phyloP scores from a whole-genome alignment of 2,113 vertebrate genomes.

The Microtus pennsylvanicus region DNA sequence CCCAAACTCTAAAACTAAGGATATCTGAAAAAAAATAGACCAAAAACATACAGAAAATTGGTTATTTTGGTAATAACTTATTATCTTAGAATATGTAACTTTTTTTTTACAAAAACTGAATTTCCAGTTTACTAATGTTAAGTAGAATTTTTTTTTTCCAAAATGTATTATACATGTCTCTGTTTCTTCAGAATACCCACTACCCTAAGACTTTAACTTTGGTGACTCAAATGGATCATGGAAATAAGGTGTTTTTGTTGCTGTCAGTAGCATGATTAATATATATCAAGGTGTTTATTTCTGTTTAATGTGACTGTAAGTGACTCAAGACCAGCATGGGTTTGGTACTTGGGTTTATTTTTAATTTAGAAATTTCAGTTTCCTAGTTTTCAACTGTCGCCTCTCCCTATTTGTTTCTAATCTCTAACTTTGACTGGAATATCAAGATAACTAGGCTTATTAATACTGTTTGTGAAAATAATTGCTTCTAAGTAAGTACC shows the following conservation, averaged over 20 bases:
- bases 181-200: background rate
- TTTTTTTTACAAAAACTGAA: background rate
- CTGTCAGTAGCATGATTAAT: background rate
- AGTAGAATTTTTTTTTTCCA: background rate
- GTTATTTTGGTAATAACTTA: background rate
- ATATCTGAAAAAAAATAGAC: background rate
- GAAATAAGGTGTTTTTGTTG: background rate
- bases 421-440: conserved; percentile 1
- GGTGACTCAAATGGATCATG: background rate
- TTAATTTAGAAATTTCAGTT: conserved; percentile 46
- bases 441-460: background rate
- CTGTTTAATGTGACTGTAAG: background rate
- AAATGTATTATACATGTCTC: background rate
- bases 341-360: background rate
- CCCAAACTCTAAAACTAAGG: background rate
- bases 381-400: conserved; percentile 38
- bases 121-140: background rate
- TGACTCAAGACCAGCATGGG: background rate
- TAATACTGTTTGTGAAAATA: background rate
- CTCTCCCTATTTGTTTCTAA: conserved; percentile 47
- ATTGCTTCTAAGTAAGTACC: background rate
- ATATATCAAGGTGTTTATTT: background rate
- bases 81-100: background rate
- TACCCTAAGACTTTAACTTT: background rate
- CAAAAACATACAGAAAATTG: background rate